A percentile compares a stretch with the other conserved stretches of the same genome.
Conservation (phyloP, 1,140 invertebrate genomes). For the Papilio dardanus region DNA sequence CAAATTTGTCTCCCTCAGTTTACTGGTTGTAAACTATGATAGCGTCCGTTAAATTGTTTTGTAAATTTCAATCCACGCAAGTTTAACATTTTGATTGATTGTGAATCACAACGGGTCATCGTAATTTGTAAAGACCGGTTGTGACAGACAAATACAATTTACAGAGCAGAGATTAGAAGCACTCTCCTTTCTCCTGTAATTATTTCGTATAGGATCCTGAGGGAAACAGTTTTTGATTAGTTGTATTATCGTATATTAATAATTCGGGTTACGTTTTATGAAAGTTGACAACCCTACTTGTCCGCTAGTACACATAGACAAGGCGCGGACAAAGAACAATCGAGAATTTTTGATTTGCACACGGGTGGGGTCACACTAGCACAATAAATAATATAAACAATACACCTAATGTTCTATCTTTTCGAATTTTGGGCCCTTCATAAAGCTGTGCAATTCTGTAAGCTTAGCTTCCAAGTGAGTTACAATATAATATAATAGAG, state of each 20-base stretch:
- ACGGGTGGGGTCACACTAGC: slow-evolving; percentile 10
- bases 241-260: too few species aligned
- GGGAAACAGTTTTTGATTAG: too few species aligned
- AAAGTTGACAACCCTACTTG: neutral
- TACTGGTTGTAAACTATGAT: slow-evolving; percentile 7
- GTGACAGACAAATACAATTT: neutral
- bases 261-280: neutral
- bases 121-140: too few species aligned
- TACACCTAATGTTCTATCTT: neutral
- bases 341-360: slow-evolving; percentile 13
- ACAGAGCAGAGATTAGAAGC: too few species aligned
- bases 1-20: slow-evolving; percentile 19
- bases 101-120: too few species aligned
- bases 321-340: slow-evolving; percentile 18
- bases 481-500: too few species aligned
- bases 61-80: slow-evolving; percentile 8
- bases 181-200: too few species aligned
- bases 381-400: neutral
- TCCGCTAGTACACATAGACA: slow-evolving; percentile 7
- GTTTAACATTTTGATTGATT: slow-evolving; percentile 9
- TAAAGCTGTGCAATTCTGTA: too few species aligned
- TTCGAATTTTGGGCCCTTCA: too few species aligned
- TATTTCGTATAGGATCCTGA: too few species aligned
- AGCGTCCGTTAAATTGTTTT: slow-evolving; percentile 6
- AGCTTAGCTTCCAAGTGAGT: too few species aligned